Percentiles rank a stretch among this genome's conserved stretches.
Conservation (phyloP, 2,888 invertebrate species). For the Aproaerema taeniolella region DNA sequence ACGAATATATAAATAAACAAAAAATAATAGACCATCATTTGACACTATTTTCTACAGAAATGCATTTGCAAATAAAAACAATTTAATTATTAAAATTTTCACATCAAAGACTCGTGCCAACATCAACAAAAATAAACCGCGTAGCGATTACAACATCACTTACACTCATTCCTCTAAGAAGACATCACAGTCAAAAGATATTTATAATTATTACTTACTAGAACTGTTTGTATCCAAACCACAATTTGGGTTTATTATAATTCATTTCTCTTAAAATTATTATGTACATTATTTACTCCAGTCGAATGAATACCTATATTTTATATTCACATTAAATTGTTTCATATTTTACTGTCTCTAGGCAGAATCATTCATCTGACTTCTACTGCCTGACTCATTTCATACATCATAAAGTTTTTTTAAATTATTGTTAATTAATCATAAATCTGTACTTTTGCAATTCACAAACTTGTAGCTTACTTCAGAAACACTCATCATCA, state of each 20-base stretch:
- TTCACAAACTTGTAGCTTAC: too few species aligned
- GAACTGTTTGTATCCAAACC: constrained; percentile 9
- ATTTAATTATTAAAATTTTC: constrained; percentile 30
- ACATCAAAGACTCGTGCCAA: constrained; percentile 46
- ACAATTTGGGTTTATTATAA: too few species aligned
- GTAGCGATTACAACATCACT: constrained; percentile 53
- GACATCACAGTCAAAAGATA: constrained; percentile 73
- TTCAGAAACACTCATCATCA: constrained; percentile 9
- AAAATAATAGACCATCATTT: constrained; percentile 29
- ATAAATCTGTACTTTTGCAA: too few species aligned
- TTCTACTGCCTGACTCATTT: too few species aligned
- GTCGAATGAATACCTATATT: too few species aligned
- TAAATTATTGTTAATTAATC: too few species aligned
- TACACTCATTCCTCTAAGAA: constrained; percentile 67
- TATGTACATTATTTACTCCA: too few species aligned
- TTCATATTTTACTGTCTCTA: too few species aligned
- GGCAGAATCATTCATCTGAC: too few species aligned
- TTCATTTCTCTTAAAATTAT: too few species aligned
- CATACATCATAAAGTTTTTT: too few species aligned
- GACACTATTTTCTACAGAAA: constrained; percentile 50
- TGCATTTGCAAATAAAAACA: constrained; percentile 52
- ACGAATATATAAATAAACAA: constrained; percentile 54
- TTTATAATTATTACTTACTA: constrained; percentile 42
- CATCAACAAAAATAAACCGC: constrained; percentile 54
- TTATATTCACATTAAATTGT: too few species aligned